Conservation (phyloP, 2,113 vertebrate genomes). For the Phoxinus phoxinus region DNA sequence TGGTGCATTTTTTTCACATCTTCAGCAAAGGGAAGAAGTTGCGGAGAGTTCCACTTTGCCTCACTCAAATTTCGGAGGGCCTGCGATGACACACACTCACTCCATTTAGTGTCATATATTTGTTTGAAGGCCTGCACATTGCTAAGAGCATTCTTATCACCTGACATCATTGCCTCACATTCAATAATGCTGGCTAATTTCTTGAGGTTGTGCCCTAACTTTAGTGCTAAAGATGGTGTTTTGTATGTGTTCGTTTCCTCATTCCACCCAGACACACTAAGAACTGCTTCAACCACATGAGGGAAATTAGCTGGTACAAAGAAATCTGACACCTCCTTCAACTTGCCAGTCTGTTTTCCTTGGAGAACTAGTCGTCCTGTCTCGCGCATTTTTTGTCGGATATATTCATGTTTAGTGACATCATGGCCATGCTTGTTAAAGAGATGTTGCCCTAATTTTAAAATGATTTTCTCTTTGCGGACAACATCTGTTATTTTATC, state of each 20-base stretch:
- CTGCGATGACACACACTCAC: slow-evolving; percentile 37
- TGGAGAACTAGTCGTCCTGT: slow-evolving; percentile 11
- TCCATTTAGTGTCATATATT: slow-evolving; percentile 39
- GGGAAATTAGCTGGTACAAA: slow-evolving; percentile 47
- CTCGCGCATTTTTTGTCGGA: slow-evolving; percentile 33
- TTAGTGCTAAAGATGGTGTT: slow-evolving; percentile 36
- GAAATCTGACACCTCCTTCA: slow-evolving; percentile 29
- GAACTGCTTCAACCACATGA: slow-evolving; percentile 42
- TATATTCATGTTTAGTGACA: slow-evolving; percentile 21
- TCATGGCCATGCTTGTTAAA: slow-evolving; percentile 26
- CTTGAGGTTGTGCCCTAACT: slow-evolving; percentile 39
- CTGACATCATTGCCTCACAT: slow-evolving; percentile 25
- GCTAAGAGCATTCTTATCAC: not conserved
- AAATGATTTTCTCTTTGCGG: slow-evolving; percentile 48
- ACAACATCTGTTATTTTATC: slow-evolving; percentile 49
- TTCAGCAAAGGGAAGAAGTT: slow-evolving; percentile 52
- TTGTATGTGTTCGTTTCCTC: slow-evolving; percentile 29
- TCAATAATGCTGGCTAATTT: slow-evolving; percentile 11
- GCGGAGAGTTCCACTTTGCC: slow-evolving; percentile 52
- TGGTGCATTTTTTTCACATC: slow-evolving; percentile 48
- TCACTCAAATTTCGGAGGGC: slow-evolving; percentile 51
- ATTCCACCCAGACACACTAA: slow-evolving; percentile 33
- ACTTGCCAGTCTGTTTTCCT: slow-evolving; percentile 11
- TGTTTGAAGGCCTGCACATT: slow-evolving; percentile 20
- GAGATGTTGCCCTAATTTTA: slow-evolving; percentile 50